phyloP scores from a whole-genome alignment of 2,888 invertebrate genomes.

The Julus scandinavius region DNA sequence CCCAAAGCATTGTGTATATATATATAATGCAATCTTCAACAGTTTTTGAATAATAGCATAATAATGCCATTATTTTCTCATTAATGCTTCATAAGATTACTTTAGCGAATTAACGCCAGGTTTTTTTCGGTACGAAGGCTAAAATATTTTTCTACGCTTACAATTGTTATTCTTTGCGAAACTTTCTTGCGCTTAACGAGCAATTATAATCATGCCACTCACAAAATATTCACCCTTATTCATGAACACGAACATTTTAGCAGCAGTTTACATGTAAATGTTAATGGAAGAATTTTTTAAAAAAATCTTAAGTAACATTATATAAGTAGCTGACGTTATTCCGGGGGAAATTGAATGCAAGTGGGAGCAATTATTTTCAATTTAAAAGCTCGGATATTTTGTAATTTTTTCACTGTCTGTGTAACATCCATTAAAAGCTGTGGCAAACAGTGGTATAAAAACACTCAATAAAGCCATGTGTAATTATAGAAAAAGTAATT shows the following conservation, averaged over 20 bases:
- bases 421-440: not conserved
- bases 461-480: not conserved
- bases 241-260: not conserved
- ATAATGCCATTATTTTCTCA: not conserved
- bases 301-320: not conserved
- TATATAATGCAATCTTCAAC: no score
- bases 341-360: not conserved
- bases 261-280: not conserved
- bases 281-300: not conserved
- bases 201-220: not conserved
- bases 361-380: not conserved
- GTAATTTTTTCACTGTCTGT: not conserved
- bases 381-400: not conserved
- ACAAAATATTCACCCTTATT: not conserved
- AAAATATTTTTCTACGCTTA: not conserved
- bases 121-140: no score
- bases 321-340: not conserved
- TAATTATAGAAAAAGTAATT: slow-evolving; percentile 33
- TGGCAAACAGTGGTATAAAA: not conserved
- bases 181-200: not conserved
- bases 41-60: not conserved
- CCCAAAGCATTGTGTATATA: no score
- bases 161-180: no score
- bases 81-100: not conserved
- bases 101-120: not conserved